Evolutionary conservation across 2,888 invertebrate species (phyloP).

Genomic region (Tromatobia lineatoria): DNA sequence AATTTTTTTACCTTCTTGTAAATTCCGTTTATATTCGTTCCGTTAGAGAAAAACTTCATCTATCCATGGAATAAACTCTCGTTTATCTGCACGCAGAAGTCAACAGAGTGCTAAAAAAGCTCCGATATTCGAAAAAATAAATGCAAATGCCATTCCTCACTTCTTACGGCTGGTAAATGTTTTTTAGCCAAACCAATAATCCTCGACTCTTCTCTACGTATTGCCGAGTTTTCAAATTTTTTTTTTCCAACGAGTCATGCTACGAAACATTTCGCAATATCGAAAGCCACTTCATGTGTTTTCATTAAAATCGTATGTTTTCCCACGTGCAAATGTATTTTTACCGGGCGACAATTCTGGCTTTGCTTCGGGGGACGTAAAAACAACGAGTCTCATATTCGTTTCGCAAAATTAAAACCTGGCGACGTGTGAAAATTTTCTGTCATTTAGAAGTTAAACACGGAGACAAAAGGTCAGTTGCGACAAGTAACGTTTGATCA

Average conservation of each 20-base stretch:
- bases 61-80: background rate
- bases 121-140: slow-evolving; percentile 5
- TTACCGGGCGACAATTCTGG: background rate
- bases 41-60: background rate
- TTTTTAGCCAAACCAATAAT: slow-evolving; percentile 8
- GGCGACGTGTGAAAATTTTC: too few relatives aligned
- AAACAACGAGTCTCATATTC: background rate
- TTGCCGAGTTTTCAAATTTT: background rate
- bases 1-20: background rate
- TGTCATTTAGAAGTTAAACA: too few relatives aligned
- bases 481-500: too few relatives aligned
- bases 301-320: slow-evolving; percentile 15
- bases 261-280: slow-evolving; percentile 48
- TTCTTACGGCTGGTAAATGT: background rate
- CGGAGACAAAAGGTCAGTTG: too few relatives aligned
- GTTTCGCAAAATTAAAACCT: too few relatives aligned
- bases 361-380: background rate
- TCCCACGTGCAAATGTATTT: background rate
- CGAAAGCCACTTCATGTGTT: slow-evolving; percentile 1
- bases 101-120: background rate
- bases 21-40: background rate
- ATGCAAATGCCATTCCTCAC: background rate
- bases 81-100: background rate
- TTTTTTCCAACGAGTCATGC: background rate
- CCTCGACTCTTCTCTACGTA: slow-evolving; percentile 6